These are phyloP conservation scores for Sebastes paucispinis DNA, from an alignment of 2,797 vertebrate genomes.

Conservation along the genomic window DNA sequence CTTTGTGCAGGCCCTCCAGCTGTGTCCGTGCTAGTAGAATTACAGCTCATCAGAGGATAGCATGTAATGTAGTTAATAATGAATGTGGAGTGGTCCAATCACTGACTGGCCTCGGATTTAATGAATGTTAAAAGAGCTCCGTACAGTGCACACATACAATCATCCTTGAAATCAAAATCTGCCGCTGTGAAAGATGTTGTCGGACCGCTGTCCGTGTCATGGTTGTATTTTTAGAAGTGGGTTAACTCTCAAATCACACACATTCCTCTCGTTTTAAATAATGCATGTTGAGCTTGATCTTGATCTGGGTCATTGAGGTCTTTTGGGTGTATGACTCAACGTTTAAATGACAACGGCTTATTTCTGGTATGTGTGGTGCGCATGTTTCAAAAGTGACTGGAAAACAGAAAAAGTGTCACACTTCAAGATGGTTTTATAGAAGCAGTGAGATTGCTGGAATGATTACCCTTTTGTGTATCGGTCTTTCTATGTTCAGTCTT, in stretches of 20 bases:
- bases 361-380: slow-evolving; percentile 14
- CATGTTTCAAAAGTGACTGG: slow-evolving; percentile 24
- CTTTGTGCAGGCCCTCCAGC: slow-evolving; percentile 47
- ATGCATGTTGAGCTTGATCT: slow-evolving; percentile 42
- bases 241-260: slow-evolving; percentile 45
- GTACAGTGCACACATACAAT: slow-evolving; percentile 35
- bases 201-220: slow-evolving; percentile 7
- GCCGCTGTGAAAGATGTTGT: slow-evolving; percentile 4
- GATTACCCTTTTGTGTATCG: slow-evolving; percentile 42
- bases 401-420: slow-evolving; percentile 32
- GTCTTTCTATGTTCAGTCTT: slow-evolving; percentile 23
- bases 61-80: slow-evolving; percentile 50
- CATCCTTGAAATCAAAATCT: slow-evolving; percentile 39
- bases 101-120: slow-evolving; percentile 19
- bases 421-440: slow-evolving; percentile 35
- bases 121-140: slow-evolving; percentile 43
- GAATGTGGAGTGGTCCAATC: slow-evolving; percentile 41
- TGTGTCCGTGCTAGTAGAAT: slow-evolving; percentile 47
- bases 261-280: slow-evolving; percentile 46
- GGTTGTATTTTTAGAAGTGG: slow-evolving; percentile 51
- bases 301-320: slow-evolving; percentile 55
- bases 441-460: slow-evolving; percentile 32
- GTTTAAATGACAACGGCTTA: slow-evolving; percentile 41
- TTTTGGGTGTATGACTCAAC: slow-evolving; percentile 49
- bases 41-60: slow-evolving; percentile 46